Evolutionary conservation across 2,888 invertebrate genomes (phyloP).

Genomic region (Frankliniella fusca): DNA sequence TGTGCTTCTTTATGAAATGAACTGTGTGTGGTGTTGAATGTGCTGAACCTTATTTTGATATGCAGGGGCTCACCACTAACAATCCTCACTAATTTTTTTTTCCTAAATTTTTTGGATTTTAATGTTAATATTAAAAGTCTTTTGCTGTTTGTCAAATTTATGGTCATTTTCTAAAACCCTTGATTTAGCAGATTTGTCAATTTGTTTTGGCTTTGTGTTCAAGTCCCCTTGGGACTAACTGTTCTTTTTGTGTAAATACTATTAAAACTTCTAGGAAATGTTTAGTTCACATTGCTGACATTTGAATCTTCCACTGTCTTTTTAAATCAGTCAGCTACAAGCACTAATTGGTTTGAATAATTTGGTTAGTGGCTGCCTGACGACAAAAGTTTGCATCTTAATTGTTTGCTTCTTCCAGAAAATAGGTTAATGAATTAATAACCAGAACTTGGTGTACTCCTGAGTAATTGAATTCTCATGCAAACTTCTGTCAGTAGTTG

Average conservation of each 20-base stretch:
- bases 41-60: background rate
- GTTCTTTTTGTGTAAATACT: constrained; percentile 9
- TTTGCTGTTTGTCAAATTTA: background rate
- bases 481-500: constrained; percentile 17
- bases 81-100: background rate
- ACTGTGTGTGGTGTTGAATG: background rate
- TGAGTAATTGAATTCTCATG: background rate
- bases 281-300: too few species aligned
- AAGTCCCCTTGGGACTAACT: background rate
- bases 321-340: background rate
- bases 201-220: background rate
- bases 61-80: constrained; percentile 16
- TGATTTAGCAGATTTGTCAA: background rate
- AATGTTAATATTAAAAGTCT: background rate
- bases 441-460: background rate
- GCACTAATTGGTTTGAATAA: constrained; percentile 15
- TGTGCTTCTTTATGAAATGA: background rate
- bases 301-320: background rate
- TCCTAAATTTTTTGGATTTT: background rate
- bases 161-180: background rate
- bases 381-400: constrained; percentile 5
- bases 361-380: constrained; percentile 21
- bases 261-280: background rate
- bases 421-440: too few species aligned
- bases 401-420: background rate